Evolutionary conservation across 2,797 vertebrate genomes (phyloP), one percentile per base, ranked within the genome.

Genomic region (Clarias fuscus): DNA sequence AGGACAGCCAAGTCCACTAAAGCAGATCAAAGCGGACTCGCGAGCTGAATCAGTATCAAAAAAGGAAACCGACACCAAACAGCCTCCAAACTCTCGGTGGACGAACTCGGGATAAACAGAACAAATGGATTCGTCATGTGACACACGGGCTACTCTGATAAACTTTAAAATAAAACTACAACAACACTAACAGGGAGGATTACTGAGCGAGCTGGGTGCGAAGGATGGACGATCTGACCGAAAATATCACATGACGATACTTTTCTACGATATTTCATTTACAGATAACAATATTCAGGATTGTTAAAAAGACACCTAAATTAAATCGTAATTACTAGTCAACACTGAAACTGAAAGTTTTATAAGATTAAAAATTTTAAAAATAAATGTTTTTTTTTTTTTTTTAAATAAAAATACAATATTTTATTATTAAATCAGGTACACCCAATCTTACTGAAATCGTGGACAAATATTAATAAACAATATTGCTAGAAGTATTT

Each of bases 1-100:
- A 65, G 59, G 85, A 88, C 78, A 22, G 65, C 40, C 61, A 76
- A 43, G 22, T 53, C 64, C 1, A 7, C 20, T 62, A 75, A 27
- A 84, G 70, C 70, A 27, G 22, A 61, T 61, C 53, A 40, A 61
- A 61, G 27, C 37, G 1, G 0, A 59, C 22, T 30, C 7, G 4
- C 30, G 33, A 1, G 37, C 14, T 15, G 77, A 17, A 64, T 62
- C 76, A 0, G 30, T 14, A 37, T 40, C 11, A 62, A 14, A 22
- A 59, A 33, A 8, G 48, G 43, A 61, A 78, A 20, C 72, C 27
- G 56, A 78, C 56, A 61, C 17, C 56, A 59, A 79, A 62, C 56
- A 62, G 59, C 18, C 30, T 33, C 77, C 22, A 62, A 64, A 65
- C 22, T 0, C 20, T 24, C 58, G 1, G 18, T 33, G 5, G 1